These are phyloP conservation scores for Agrochola litura DNA, from an alignment of 2,888 invertebrate species.

Conservation along the genomic window DNA sequence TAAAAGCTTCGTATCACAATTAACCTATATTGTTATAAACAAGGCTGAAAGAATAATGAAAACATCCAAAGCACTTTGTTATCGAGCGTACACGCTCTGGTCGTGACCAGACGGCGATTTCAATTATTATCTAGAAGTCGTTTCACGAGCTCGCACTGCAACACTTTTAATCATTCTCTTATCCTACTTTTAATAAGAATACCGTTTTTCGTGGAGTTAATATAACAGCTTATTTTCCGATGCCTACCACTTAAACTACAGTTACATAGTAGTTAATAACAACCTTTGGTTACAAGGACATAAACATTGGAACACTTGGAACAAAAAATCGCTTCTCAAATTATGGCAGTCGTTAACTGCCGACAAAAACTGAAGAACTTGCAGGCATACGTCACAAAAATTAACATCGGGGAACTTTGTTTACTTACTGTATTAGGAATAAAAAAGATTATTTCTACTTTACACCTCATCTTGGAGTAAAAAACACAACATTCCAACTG, in stretches of 20 bases:
- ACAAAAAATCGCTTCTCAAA: constrained; percentile 57
- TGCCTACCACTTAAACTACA: constrained; percentile 36
- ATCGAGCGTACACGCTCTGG: constrained; percentile 79
- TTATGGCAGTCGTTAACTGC: constrained; percentile 60
- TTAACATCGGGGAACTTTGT: constrained; percentile 75
- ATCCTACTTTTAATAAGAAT: constrained; percentile 80
- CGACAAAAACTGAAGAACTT: constrained; percentile 59
- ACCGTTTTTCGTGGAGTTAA: constrained; percentile 72
- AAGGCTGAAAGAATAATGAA: constrained; percentile 45
- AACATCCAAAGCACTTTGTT: constrained; percentile 65
- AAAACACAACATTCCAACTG: constrained; percentile 89
- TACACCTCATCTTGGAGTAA: constrained; percentile 84
- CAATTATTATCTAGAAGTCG: constrained; percentile 89
- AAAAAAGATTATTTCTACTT: constrained; percentile 83
- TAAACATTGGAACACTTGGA: constrained; percentile 19
- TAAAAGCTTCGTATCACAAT: neutral
- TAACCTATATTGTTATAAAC: neutral
- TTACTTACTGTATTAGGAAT: constrained; percentile 79
- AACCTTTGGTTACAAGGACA: constrained; percentile 39
- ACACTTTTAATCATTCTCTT: constrained; percentile 86
- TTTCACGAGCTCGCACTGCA: constrained; percentile 82
- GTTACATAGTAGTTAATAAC: constrained; percentile 53
- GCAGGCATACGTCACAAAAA: constrained; percentile 70
- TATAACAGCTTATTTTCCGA: constrained; percentile 63
- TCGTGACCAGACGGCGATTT: constrained; percentile 90